Conservation (phyloP, 2,113 vertebrate species). For the Antechinus stuartii region DNA sequence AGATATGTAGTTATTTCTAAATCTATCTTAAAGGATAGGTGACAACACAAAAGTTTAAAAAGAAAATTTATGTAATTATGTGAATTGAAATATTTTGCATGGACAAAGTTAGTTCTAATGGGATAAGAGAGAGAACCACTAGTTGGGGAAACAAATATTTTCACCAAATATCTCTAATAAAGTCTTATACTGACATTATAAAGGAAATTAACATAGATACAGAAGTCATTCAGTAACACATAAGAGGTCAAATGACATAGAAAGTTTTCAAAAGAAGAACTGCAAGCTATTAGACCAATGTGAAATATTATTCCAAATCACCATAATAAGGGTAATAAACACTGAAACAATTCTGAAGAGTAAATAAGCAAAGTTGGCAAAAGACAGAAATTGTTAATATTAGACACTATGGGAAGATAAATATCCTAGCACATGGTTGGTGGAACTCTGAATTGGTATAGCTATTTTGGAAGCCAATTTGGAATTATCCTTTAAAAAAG, state of each 20-base stretch:
- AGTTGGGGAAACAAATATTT: background rate
- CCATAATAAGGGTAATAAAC: background rate
- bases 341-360: background rate
- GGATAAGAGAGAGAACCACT: background rate
- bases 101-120: background rate
- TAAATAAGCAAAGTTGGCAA: background rate
- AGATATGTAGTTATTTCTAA: background rate
- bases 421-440: background rate
- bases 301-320: background rate
- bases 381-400: background rate
- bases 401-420: background rate
- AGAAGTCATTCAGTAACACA: background rate
- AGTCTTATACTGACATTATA: background rate
- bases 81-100: background rate
- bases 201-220: background rate
- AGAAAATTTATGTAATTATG: background rate
- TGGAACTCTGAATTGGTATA: background rate
- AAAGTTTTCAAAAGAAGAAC: background rate
- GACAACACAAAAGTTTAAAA: background rate
- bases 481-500: background rate
- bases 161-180: background rate
- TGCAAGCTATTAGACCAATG: background rate
- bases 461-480: background rate
- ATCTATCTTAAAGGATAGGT: background rate
- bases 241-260: background rate